A percentile compares a stretch with the other conserved stretches of the same genome.
Conservation (phyloP, 1,140 invertebrate species). For the Meloidogyne floridensis region DNA sequence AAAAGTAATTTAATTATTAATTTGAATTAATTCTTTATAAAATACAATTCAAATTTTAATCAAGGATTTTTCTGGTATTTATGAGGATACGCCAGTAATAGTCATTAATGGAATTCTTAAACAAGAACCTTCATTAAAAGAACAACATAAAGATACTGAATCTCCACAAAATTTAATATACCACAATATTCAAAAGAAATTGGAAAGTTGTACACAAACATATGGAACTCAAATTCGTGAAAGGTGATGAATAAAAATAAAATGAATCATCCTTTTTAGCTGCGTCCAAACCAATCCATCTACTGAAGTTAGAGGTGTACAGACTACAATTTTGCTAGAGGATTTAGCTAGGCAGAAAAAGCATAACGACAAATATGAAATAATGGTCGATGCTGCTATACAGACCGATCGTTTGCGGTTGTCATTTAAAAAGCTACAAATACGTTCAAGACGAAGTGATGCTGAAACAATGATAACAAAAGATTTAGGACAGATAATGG, state of each 20-base stretch:
- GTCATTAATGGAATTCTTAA: conserved; percentile 52
- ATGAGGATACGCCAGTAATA: conserved; percentile 36
- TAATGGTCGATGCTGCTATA: conserved; percentile 11
- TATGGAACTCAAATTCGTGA: conserved; percentile 53
- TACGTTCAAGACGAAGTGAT: conserved; percentile 36
- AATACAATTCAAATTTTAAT: background rate
- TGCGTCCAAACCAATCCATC: conserved; percentile 58
- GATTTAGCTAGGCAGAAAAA: conserved; percentile 20
- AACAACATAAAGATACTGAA: background rate
- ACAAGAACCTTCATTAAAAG: background rate
- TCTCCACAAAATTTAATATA: background rate
- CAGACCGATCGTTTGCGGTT: conserved; percentile 25
- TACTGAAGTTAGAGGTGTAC: conserved; percentile 42
- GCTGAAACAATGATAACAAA: conserved; percentile 48
- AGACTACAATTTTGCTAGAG: conserved; percentile 41
- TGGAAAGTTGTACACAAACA: conserved; percentile 36
- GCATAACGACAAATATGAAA: background rate
- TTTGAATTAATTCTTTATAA: background rate
- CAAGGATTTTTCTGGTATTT: conserved; percentile 30
- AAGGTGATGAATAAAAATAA: conserved; percentile 37
- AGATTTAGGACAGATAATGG: background rate
- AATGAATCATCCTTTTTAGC: conserved; percentile 28
- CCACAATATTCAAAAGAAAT: background rate
- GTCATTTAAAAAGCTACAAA: conserved; percentile 33
- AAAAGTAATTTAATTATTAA: conserved; percentile 3